Conservation (phyloP, 2,113 vertebrate species). For the Sterrhoptilus dennistouni region DNA sequence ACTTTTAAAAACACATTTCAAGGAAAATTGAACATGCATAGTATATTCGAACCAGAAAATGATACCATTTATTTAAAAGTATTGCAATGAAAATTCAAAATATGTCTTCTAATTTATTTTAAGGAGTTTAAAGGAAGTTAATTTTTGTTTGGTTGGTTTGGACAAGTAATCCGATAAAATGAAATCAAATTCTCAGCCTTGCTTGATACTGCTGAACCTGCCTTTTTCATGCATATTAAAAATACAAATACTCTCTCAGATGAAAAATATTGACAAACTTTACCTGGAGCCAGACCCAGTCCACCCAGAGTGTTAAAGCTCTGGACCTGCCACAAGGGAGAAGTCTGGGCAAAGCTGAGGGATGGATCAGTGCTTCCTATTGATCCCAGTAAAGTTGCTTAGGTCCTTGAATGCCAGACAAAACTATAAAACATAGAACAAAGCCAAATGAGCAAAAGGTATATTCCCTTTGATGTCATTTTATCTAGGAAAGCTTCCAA, state of each 20-base stretch:
- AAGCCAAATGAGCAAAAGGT: neutral
- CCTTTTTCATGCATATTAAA: neutral
- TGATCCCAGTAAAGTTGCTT: slow-evolving; percentile 5
- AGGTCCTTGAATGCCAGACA: neutral
- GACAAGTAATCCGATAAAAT: neutral
- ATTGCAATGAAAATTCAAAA: neutral
- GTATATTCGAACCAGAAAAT: neutral
- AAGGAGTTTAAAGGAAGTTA: neutral
- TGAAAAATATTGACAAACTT: slow-evolving; percentile 38
- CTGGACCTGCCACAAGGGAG: neutral
- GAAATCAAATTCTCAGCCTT: neutral
- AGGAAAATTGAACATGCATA: neutral
- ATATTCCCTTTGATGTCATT: neutral
- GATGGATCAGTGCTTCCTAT: neutral
- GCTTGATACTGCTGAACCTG: neutral
- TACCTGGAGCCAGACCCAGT: slow-evolving; percentile 44
- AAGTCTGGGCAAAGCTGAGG: neutral
- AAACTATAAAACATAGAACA: neutral
- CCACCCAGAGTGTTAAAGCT: slow-evolving; percentile 1
- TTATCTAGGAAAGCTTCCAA: neutral
- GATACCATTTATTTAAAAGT: neutral
- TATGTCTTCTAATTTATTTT: neutral
- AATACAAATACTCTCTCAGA: neutral
- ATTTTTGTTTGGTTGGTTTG: neutral
- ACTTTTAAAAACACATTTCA: neutral